phyloP scores from a whole-genome alignment of 2,888 invertebrate genomes.

The Cephus pygmeus region DNA sequence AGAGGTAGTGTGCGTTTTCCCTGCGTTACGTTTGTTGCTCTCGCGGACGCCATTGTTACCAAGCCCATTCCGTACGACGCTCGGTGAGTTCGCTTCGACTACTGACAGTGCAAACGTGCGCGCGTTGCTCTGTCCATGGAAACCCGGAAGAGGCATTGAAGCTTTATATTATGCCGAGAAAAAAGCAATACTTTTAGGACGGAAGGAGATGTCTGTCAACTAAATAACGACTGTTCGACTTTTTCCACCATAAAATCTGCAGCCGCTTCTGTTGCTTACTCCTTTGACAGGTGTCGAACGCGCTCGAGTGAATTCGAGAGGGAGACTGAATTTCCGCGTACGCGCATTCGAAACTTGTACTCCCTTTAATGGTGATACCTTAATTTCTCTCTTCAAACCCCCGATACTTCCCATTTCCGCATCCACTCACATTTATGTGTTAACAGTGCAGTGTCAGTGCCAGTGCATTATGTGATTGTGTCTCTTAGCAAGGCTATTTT shows the following conservation, averaged over 20 bases:
- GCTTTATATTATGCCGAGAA: background rate
- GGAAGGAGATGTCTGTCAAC: background rate
- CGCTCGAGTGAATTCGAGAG: slow-evolving; percentile 1
- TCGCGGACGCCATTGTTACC: slow-evolving; percentile 44
- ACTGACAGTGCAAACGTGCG: background rate
- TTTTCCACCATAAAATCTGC: background rate
- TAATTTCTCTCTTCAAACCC: background rate
- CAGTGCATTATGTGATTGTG: slow-evolving; percentile 24
- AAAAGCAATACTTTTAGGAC: background rate
- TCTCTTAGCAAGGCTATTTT: slow-evolving; percentile 6
- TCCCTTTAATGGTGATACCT: background rate
- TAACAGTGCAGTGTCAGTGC: slow-evolving; percentile 17
- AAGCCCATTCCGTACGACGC: slow-evolving; percentile 23
- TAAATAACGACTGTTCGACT: background rate
- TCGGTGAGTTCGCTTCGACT: slow-evolving; percentile 6
- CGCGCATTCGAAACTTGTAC: background rate
- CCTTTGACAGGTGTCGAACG: slow-evolving; percentile 17
- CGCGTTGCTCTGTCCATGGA: background rate
- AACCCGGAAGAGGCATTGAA: background rate
- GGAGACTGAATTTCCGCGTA: background rate
- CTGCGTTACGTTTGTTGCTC: slow-evolving; percentile 26
- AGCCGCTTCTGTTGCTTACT: slow-evolving; percentile 1
- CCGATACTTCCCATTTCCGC: background rate
- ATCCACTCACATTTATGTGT: background rate
- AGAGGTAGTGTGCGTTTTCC: slow-evolving; percentile 23